Base-by-base conservation (phyloP, 2,797 vertebrate species). In the Arrhamphus sclerolepis region DNA sequence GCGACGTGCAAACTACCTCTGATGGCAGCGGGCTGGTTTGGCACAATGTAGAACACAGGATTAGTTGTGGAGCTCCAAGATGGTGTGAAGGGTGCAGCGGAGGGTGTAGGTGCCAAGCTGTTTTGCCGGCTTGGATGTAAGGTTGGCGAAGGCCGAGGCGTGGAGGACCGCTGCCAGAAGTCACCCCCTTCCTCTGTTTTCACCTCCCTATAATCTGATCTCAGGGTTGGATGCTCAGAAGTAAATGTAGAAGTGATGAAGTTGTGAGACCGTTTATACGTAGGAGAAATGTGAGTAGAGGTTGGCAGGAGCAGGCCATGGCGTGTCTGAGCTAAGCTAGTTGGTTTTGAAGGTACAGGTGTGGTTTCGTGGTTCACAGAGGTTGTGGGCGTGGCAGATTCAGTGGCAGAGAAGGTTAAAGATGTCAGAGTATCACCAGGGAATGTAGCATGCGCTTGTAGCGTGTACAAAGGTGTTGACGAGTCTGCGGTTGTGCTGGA, bases 31-130 rank as follows among this genome's bases (percentile, higher is more conserved):
- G 89, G 85, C 65, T 81, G 86, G 65, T 93, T 89, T 8, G 90
- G 85, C 1, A 89, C 76, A 2, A 93, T 78, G 80, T 86, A 93
- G 42, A 88, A 86, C 69, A 62, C 85, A 4, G 89, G 81, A 51
- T n/a, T 77, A 0, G 66, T 62, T 6, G 75, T 57, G 50, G 73
- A 47, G 72, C 52, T 77, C 67, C 16, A 20, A 7, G 43, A 2
- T 0, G 54, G 21, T 26, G 31, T 22, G 4, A 71, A 55, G 47
- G 52, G 62, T 4, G 19, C 34, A 39, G 19, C 39, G 19, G 75
- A 44, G 1, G 68, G 6, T 3, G 66, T 58, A 17, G 38, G 17
- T 0, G 31, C 0, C 2, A 41, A 9, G 0, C 4, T 21, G 41
- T 11, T 29, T 16, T 47, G 34, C 61, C 11, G 41, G 56, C 29